A percentile compares a stretch with the other conserved stretches of the same genome.
These are phyloP conservation scores for Esperia sulphurella DNA, from an alignment of 2,888 invertebrate genomes.

Conservation along the genomic window DNA sequence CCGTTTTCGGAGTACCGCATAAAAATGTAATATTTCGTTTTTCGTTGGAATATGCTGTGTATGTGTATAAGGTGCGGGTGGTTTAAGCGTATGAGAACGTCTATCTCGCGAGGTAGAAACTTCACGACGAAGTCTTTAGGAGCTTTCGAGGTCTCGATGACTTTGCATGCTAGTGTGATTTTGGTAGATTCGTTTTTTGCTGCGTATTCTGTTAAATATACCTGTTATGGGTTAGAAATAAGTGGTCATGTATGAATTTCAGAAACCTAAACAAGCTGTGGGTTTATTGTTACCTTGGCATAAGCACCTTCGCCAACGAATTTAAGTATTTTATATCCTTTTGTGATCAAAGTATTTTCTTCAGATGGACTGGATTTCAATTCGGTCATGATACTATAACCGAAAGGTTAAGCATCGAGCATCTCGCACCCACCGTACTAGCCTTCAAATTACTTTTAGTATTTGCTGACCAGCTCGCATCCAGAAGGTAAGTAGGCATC, in stretches of 20 bases:
- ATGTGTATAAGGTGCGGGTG: slow-evolving; percentile 90
- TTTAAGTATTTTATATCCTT: slow-evolving; percentile 82
- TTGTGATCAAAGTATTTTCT: slow-evolving; percentile 65
- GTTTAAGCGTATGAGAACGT: slow-evolving; percentile 85
- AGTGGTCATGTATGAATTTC: not conserved
- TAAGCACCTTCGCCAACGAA: slow-evolving; percentile 88
- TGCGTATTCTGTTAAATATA: slow-evolving; percentile 60
- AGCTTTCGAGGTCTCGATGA: slow-evolving; percentile 85
- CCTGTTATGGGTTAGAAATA: slow-evolving; percentile 34
- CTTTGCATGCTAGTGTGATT: slow-evolving; percentile 82
- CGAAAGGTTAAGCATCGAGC: slow-evolving; percentile 35
- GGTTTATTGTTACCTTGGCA: slow-evolving; percentile 80
- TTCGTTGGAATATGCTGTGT: slow-evolving; percentile 86
- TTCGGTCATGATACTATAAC: slow-evolving; percentile 63
- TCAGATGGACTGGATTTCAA: slow-evolving; percentile 64
- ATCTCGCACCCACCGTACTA: slow-evolving; percentile 25
- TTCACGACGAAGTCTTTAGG: slow-evolving; percentile 88
- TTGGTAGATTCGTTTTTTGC: slow-evolving; percentile 46
- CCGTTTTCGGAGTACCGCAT: slow-evolving; percentile 90
- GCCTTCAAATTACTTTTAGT: slow-evolving; percentile 27
- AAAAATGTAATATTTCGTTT: slow-evolving; percentile 86
- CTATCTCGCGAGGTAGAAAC: slow-evolving; percentile 90
- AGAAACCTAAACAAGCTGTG: not conserved
- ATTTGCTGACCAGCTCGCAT: slow-evolving; percentile 32
- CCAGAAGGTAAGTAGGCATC: slow-evolving; percentile 47